phyloP scores from a whole-genome alignment of 1,140 invertebrate genomes.

The Neodiprion lecontei region DNA sequence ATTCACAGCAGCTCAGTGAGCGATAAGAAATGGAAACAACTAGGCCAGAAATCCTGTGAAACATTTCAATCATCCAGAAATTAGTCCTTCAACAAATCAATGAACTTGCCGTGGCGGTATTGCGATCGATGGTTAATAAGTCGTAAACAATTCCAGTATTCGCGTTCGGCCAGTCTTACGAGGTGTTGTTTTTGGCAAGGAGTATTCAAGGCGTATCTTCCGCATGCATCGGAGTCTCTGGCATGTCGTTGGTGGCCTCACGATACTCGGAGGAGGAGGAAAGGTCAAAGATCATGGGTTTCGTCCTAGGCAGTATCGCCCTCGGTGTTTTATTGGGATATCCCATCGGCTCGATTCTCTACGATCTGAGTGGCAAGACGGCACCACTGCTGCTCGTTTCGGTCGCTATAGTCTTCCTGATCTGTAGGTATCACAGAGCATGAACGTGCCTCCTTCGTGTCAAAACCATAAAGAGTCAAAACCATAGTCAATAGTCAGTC shows the following conservation, averaged over 20 bases:
- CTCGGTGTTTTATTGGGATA: conserved; percentile 81
- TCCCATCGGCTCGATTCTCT: conserved; percentile 78
- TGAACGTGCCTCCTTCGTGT: not conserved
- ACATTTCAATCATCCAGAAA: too few relatives aligned
- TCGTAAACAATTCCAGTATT: conserved; percentile 69
- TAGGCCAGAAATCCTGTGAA: too few relatives aligned
- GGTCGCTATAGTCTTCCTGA: conserved; percentile 65
- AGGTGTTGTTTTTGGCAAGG: conserved; percentile 77
- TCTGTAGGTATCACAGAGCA: conserved; percentile 56
- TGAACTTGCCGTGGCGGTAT: too few relatives aligned
- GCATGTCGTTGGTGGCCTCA: conserved; percentile 70
- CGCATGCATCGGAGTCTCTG: conserved; percentile 79
- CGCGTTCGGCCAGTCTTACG: conserved; percentile 80
- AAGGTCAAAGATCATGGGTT: conserved; percentile 76
- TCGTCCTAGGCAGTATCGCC: conserved; percentile 81
- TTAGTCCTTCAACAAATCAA: too few relatives aligned
- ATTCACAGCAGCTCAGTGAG: too few relatives aligned
- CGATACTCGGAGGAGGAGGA: conserved; percentile 66
- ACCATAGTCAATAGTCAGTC: not conserved
- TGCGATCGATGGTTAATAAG: not conserved
- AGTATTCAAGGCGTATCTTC: conserved; percentile 88
- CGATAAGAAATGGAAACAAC: too few relatives aligned
- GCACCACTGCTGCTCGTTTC: conserved; percentile 77
- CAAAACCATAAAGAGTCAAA: not conserved
- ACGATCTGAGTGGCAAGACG: conserved; percentile 76